Conservation (phyloP, 2,113 vertebrate genomes). For the Brachirus orientalis region DNA sequence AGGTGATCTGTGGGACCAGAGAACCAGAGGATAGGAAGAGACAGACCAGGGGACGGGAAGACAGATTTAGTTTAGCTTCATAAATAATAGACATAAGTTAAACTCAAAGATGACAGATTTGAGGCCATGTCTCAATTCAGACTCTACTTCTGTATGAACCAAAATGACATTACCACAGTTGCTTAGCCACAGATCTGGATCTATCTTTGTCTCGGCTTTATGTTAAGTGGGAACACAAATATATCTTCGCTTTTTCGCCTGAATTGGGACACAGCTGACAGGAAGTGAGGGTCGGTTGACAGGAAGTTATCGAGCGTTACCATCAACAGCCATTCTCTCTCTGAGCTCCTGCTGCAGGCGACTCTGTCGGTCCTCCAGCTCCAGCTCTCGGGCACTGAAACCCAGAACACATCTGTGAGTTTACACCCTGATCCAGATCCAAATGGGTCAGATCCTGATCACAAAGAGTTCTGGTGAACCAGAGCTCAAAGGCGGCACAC, state of each 20-base stretch:
- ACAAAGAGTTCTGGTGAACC: not conserved
- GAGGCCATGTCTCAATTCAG: no score
- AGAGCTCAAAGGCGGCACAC: constrained; percentile 61
- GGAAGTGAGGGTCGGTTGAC: no score
- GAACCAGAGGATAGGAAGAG: not conserved
- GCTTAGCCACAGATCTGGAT: no score
- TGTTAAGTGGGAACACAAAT: no score
- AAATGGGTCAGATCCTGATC: not conserved
- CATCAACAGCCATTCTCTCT: constrained; percentile 94
- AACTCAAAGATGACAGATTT: no score
- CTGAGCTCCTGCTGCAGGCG: constrained; percentile 94
- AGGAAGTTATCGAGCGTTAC: constrained; percentile 62
- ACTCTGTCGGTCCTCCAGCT: constrained; percentile 96
- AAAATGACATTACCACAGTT: no score
- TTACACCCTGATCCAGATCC: not conserved
- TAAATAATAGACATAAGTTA: no score
- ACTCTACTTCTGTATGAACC: no score
- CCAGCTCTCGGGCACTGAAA: constrained; percentile 91
- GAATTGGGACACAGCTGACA: no score
- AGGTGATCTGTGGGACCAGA: constrained; percentile 84
- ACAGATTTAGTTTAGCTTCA: not conserved
- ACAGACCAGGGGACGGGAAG: not conserved
- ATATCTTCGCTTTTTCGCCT: no score
- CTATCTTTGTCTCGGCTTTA: no score
- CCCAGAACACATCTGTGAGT: not conserved